phyloP scores from a whole-genome alignment of 2,113 vertebrate species.

The Solenodon paradoxus region DNA sequence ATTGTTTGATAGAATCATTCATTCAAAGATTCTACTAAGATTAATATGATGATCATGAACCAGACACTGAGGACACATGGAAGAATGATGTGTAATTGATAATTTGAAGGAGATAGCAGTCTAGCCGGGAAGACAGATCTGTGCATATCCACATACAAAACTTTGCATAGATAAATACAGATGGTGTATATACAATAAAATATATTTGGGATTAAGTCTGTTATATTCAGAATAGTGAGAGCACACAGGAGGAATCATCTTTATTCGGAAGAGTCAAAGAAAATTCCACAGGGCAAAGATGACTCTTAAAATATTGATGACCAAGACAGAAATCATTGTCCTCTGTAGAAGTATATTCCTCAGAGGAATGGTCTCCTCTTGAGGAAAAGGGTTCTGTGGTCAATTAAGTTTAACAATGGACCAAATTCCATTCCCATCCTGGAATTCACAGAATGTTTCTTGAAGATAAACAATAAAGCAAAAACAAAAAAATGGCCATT shows the following conservation, averaged over 20 bases:
- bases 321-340: neutral
- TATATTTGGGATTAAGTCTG: neutral
- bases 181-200: neutral
- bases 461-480: neutral
- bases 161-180: neutral
- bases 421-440: neutral
- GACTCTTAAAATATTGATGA: slow-evolving; percentile 31
- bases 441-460: neutral
- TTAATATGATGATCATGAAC: neutral
- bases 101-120: neutral
- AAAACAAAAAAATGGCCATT: neutral
- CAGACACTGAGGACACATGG: neutral
- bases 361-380: neutral
- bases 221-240: neutral
- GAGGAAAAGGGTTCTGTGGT: neutral
- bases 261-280: neutral
- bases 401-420: neutral
- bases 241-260: neutral
- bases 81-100: neutral
- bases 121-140: neutral
- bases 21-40: neutral
- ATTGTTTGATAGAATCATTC: neutral
- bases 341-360: neutral
- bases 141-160: neutral
- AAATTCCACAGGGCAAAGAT: neutral